phyloP scores from a whole-genome alignment of 64 coral and sea anemone species.

The Montipora efflorescens region DNA sequence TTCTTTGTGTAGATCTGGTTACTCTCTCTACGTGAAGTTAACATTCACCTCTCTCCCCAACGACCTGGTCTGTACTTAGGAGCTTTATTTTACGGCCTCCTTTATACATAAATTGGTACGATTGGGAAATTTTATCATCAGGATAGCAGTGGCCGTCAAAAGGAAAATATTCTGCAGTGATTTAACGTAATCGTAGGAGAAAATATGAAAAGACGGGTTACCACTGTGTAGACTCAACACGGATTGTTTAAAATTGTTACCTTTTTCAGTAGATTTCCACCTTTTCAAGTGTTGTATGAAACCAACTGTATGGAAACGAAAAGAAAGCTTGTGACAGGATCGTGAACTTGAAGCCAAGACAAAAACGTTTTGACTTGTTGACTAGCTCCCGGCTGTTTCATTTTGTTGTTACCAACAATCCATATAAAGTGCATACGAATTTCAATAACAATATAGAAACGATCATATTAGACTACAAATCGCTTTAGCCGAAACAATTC shows the following conservation, averaged over 20 bases:
- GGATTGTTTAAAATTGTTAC: neutral
- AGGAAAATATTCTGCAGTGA: too few species aligned
- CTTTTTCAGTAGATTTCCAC: neutral
- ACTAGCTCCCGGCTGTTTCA: neutral
- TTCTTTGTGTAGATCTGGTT: too few species aligned
- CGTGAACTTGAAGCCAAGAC: neutral
- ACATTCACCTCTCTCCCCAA: too few species aligned
- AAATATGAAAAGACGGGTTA: too few species aligned
- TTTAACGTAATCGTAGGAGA: too few species aligned
- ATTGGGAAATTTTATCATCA: too few species aligned
- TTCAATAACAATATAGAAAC: slow-evolving; percentile 9
- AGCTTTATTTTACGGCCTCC: too few species aligned
- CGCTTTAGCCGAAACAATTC: slow-evolving; percentile 1
- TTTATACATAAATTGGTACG: too few species aligned
- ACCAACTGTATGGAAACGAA: neutral
- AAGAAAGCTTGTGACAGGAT: neutral
- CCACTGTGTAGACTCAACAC: neutral
- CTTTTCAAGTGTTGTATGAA: neutral
- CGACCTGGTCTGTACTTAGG: too few species aligned
- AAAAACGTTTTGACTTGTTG: neutral
- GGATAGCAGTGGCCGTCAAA: too few species aligned
- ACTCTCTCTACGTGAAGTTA: too few species aligned
- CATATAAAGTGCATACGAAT: neutral
- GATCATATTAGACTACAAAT: neutral
- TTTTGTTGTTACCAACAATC: neutral